Evolutionary conservation across 2,797 vertebrate species (phyloP), one percentile per base, ranked within the genome.

Genomic region (Acestrorhynchus altus): DNA sequence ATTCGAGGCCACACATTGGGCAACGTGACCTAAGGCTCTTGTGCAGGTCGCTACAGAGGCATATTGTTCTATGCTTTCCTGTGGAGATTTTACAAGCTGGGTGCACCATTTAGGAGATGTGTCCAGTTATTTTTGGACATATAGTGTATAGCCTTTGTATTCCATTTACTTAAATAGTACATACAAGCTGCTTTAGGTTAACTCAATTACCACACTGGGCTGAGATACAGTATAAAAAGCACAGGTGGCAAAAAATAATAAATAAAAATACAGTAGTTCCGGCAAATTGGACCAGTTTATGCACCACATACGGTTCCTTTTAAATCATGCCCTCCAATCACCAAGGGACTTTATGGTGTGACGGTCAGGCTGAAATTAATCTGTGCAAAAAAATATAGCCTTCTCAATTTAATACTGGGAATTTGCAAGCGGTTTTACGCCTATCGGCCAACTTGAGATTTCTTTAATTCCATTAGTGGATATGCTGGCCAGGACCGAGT

Each of bases 381-480:
- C 80, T 87, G 65, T 24, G 64, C 2, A 26, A 46, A 73, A 76
- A 81, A 85, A 77, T 12, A 16, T 71, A 81, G 77, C 83, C 66
- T 52, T 79, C 79, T 80, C 74, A 63, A 83, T 84, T 85, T 83
- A 84, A 86, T 83, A 74, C 75, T 77, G 74, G 72, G 75, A 85
- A 81, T 85, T 86, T 84, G 80, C 67, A 69, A 82, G 81, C 44
- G 47, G 61, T 81, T 86, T 86, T 82, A 81, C 57, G 83, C 78
- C 73, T 86, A 77, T 80, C 64, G 70, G 69, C 66, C 76, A 59
- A 77, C 83, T 80, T 42, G 67, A 84, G 76, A 82, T 88, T 84
- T 83, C 68, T 87, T 86, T 86, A 87, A 86, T 88, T 86, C 83
- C 84, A 86, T 87, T 87, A 88, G 81, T 74, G 64, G 74, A 83